These are phyloP conservation scores for Phenganax marumi DNA, from an alignment of 92 coral and sea anemone species.

Conservation along the genomic window DNA sequence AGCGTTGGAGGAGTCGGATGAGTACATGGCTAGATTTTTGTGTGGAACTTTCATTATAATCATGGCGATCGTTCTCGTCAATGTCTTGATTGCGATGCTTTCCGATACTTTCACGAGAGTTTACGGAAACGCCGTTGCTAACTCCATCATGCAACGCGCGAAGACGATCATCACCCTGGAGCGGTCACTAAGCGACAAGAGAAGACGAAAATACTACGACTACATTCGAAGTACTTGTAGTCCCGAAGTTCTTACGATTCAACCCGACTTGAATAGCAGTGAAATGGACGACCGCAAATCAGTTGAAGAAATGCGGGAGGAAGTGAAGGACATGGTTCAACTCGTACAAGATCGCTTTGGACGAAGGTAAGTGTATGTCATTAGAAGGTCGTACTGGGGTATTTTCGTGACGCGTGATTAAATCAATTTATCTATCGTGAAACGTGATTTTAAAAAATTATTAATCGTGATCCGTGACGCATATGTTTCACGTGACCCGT, in stretches of 20 bases:
- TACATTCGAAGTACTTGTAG: slow-evolving; percentile 75
- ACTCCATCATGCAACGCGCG: slow-evolving; percentile 96
- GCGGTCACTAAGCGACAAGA: slow-evolving; percentile 60
- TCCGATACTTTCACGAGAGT: slow-evolving; percentile 96
- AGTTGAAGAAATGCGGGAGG: slow-evolving; percentile 41
- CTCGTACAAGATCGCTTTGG: slow-evolving; percentile 41
- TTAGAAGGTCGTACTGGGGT: too few relatives aligned
- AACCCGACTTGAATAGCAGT: slow-evolving; percentile 59
- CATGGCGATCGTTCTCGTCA: slow-evolving; percentile 82
- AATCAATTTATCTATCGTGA: too few relatives aligned
- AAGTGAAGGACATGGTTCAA: slow-evolving; percentile 37
- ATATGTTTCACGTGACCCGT: too few relatives aligned
- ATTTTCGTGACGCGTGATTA: too few relatives aligned
- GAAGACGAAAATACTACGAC: slow-evolving; percentile 66
- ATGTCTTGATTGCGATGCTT: slow-evolving; percentile 90
- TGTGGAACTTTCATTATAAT: slow-evolving; percentile 95
- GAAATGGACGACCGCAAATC: slow-evolving; percentile 68
- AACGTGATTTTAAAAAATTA: too few relatives aligned
- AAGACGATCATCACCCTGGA: slow-evolving; percentile 76
- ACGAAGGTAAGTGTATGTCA: background rate
- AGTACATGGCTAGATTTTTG: slow-evolving; percentile 83
- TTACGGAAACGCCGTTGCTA: slow-evolving; percentile 94
- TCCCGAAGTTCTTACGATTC: slow-evolving; percentile 82
- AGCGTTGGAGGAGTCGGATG: slow-evolving; percentile 65
- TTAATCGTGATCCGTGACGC: too few relatives aligned